Percentiles rank a stretch among this genome's conserved stretches.
Conservation (phyloP, 2,888 invertebrate species). For the Tholera decimalis region DNA sequence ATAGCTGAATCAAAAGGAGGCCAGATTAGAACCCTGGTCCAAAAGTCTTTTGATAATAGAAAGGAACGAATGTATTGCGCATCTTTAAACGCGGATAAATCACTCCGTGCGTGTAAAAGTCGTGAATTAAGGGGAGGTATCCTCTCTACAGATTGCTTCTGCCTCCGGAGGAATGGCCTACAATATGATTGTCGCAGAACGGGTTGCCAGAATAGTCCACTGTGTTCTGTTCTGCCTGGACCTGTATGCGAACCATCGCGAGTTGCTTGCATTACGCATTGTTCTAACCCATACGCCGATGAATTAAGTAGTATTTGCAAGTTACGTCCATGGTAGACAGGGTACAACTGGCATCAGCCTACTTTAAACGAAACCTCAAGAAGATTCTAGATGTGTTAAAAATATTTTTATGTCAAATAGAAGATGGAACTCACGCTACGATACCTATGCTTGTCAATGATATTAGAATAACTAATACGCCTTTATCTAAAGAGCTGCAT, state of each 20-base stretch:
- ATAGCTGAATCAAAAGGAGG: slow-evolving; percentile 1
- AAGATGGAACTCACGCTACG: not conserved
- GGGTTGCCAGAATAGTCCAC: slow-evolving; percentile 85
- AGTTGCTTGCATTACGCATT: slow-evolving; percentile 80
- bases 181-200: slow-evolving; percentile 90
- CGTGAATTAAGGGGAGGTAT: slow-evolving; percentile 89
- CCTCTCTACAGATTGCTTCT: slow-evolving; percentile 89
- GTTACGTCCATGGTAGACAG: slow-evolving; percentile 64
- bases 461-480: not conserved
- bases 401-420: too few relatives aligned
- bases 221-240: slow-evolving; percentile 78
- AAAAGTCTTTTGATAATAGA: not conserved
- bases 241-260: slow-evolving; percentile 81
- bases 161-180: slow-evolving; percentile 91
- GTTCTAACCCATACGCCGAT: slow-evolving; percentile 82
- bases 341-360: not conserved
- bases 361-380: not conserved
- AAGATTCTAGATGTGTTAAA: not conserved
- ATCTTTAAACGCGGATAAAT: slow-evolving; percentile 29
- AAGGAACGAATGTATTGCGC: slow-evolving; percentile 11
- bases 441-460: not conserved
- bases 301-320: slow-evolving; percentile 78
- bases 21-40: not conserved
- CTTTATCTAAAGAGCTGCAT: too few relatives aligned
- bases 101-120: slow-evolving; percentile 74